These are phyloP conservation scores for Myrmecophaga tridactyla DNA, from an alignment of 2,113 vertebrate species.

Conservation along the genomic window DNA sequence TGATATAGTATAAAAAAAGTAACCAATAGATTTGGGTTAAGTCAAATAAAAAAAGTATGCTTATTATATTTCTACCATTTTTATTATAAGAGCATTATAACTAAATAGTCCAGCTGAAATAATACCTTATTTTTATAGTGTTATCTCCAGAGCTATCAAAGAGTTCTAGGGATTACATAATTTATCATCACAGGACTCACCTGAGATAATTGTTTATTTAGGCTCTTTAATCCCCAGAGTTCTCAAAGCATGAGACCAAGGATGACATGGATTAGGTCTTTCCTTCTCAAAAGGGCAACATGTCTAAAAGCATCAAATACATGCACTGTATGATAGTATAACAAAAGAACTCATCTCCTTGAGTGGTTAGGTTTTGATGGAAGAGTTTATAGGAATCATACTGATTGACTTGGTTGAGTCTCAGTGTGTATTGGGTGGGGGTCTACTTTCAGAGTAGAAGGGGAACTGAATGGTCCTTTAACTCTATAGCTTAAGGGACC, in stretches of 20 bases:
- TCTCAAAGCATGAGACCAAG: not conserved
- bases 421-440: not conserved
- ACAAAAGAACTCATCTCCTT: not conserved
- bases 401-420: too few species aligned
- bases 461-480: accelerated
- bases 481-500: not conserved
- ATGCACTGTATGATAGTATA: not conserved
- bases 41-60: not conserved
- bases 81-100: not conserved
- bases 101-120: not conserved
- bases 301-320: not conserved
- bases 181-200: not conserved
- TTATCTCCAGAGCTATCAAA: not conserved
- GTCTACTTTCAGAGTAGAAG: not conserved
- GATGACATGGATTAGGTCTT: accelerated
- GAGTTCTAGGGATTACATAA: not conserved
- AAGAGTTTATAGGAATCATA: not conserved
- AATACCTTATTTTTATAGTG: not conserved
- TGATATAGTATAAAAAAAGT: not conserved
- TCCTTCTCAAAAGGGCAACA: not conserved
- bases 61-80: not conserved
- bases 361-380: not conserved
- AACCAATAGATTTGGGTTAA: not conserved
- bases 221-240: not conserved
- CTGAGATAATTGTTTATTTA: not conserved